Evolutionary conservation across 2,888 invertebrate genomes (phyloP).

Genomic region (Orthosia gracilis): DNA sequence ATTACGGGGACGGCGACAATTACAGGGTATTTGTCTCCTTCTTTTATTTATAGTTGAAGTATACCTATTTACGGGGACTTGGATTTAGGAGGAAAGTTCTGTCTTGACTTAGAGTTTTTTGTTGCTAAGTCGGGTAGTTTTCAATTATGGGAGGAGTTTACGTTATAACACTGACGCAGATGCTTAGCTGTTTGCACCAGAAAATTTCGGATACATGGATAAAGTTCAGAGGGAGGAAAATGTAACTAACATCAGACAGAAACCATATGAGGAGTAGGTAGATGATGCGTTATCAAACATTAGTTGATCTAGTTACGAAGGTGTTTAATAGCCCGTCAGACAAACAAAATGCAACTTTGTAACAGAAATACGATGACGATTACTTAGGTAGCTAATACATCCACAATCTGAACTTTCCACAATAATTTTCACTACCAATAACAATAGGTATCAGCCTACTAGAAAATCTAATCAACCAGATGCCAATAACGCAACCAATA

Average conservation of each 20-base stretch:
- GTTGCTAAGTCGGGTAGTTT: constrained; percentile 5
- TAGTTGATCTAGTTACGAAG: too few relatives aligned
- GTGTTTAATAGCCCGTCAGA: too few relatives aligned
- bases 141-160: constrained; percentile 23
- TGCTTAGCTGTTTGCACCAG: neutral
- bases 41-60: constrained; percentile 66
- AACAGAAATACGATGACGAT: too few relatives aligned
- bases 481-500: neutral
- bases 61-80: constrained; percentile 54
- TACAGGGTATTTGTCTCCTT: constrained; percentile 73
- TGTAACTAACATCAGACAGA: too few relatives aligned
- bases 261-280: neutral
- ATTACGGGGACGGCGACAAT: constrained; percentile 81
- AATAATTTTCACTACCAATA: too few relatives aligned
- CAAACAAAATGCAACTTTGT: too few relatives aligned
- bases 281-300: neutral
- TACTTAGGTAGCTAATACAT: too few relatives aligned
- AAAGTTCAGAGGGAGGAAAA: neutral
- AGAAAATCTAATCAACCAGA: too few relatives aligned
- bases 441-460: too few relatives aligned
- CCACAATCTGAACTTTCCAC: too few relatives aligned
- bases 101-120: constrained; percentile 23
- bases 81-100: constrained; percentile 69
- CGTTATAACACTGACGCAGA: neutral
- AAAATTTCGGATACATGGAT: neutral